Base-by-base conservation (phyloP, 2,888 invertebrate genomes). In the Limnephilus rhombicus region DNA sequence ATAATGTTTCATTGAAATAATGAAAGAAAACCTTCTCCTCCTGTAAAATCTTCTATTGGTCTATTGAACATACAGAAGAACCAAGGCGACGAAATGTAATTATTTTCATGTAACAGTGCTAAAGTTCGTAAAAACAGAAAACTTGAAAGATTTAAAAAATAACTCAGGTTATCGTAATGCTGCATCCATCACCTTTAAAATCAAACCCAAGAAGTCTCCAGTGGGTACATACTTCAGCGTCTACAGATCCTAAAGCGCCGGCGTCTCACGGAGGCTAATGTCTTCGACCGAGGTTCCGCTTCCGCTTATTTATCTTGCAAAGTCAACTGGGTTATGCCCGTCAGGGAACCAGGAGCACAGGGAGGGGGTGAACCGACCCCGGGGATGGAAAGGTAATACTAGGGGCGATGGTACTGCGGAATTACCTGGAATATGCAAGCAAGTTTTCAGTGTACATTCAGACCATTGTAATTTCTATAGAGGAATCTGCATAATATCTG, bases 261-360 rank as follows among this genome's bases (percentile, higher is more conserved):
- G 68, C 68, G 68, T 68, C 68, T 68, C 68, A 68, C 68, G 68
- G 68, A 68, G 68, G 68, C 68, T 68, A 68, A 68, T 68, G 24
- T 24, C 68, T 68, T 68, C 24, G 68, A 68, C 68, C 68, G 68
- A 68, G 68, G 68, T 68, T 68, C 68, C 68, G 68, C 68, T 68
- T 68, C 68, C 68, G 68, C 68, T 68, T 68, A 68, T 68, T 68
- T 68, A 68, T 68, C 68, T 68, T 68, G 68, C 68, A 68, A 68
- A 68, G 68, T 68, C 68, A 68, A 68, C 68, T 68, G 68, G n/a
- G 68, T 68, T n/a, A 24, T 68, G 68, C 68, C 68, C 24, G 24
- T 68, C 68, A 68, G 68, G 24, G 68, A n/a, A 68, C 24, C 24
- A n/a, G 68, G 68, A 24, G 24, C 24, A 9, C 24, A 24, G 24